phyloP scores from a whole-genome alignment of 2,113 vertebrate species.

The Entelurus aequoreus region DNA sequence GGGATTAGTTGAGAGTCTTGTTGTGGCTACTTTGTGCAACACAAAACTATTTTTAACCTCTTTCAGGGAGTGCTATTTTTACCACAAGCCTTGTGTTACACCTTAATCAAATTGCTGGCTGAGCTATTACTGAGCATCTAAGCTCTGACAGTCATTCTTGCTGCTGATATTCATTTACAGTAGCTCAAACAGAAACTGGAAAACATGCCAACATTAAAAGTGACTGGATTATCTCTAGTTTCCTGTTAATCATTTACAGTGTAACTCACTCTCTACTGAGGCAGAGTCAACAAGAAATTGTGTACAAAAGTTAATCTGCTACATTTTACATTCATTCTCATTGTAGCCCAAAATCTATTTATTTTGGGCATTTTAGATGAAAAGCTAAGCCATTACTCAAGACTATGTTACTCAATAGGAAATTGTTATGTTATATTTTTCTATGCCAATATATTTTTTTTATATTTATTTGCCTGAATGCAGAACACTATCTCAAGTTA shows the following conservation, averaged over 20 bases:
- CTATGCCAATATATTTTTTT: too few relatives aligned
- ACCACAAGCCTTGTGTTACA: neutral
- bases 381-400: slow-evolving; percentile 2
- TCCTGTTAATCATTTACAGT: neutral
- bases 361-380: slow-evolving; percentile 26
- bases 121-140: slow-evolving; percentile 21
- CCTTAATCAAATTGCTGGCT: slow-evolving; percentile 7
- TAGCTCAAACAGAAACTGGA: neutral
- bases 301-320: neutral
- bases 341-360: slow-evolving; percentile 25
- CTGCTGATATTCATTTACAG: neutral
- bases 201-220: neutral
- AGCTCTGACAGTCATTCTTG: slow-evolving; percentile 5
- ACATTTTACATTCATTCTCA: slow-evolving; percentile 12
- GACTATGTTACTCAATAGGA: too few relatives aligned
- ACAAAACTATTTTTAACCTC: neutral
- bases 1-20: slow-evolving; percentile 22
- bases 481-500: too few relatives aligned
- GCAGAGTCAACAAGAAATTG: slow-evolving; percentile 28
- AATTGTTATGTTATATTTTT: too few relatives aligned
- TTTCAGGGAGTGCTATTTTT: neutral
- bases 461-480: too few relatives aligned
- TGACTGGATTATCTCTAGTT: neutral
- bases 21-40: neutral
- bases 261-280: neutral